Evolutionary conservation across 2,797 vertebrate species (phyloP), one percentile per base, ranked within the genome.

Genomic region (Peromyscus melanophrys): DNA sequence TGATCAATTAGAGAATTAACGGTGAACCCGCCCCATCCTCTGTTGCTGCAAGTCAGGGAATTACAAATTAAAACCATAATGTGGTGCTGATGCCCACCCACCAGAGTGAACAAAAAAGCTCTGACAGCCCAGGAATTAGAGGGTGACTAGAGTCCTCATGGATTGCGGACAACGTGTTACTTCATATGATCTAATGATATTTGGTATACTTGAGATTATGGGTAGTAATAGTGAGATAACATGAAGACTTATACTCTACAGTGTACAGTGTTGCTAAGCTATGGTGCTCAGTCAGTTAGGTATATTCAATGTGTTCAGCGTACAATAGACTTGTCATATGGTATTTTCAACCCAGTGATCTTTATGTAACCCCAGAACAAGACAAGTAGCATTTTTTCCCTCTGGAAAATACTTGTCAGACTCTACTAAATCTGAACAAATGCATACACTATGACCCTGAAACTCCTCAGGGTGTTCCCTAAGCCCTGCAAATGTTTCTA

Each of bases 351-450:
- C 19, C 55, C n/a, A 75, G 57, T 21, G 25, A 46, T 59, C n/a
- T 25, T 82, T 57, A 52, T 61, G 43, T 55, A 43, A 57, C n/a
- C n/a, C 29, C 37, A 55, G 71, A 34, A 6, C 65, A 90, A 84
- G 16, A 67, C 11, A 31, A 89, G 46, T 4, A 59, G 11, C 7
- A 90, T 78, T 90, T 59, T 59, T n/a, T 49, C 85, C 31, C 46
- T 92, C 80, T 90, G 76, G 34, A 77, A 90, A 92, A 75, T 46
- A 43, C 67, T 94, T 86, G 37, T 84, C 17, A 61, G 16, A 81
- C 43, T 90, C 37, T 71, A 37, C 75, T 92, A 84, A 78, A 75
- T 85, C 40, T 89, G 59, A 95, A 40, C n/a, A 80, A 63, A 34
- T 55, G 8, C 14, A 29, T 69, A 37, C 9, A 57, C 9, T 77